phyloP scores from a whole-genome alignment of 2,888 invertebrate genomes.

The Ptychoptera contaminata region DNA sequence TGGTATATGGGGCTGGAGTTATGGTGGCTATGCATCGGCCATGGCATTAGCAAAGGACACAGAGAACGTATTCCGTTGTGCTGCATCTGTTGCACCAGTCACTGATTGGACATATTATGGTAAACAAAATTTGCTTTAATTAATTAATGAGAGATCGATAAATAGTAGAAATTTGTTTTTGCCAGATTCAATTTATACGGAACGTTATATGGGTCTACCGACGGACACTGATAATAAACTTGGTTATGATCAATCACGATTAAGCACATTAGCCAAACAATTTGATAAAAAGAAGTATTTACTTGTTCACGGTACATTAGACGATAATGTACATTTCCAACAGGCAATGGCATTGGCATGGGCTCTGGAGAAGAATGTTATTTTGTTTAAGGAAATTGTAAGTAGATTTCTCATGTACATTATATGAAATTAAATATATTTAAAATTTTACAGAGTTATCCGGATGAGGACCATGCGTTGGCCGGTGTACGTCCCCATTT shows the following conservation, averaged over 20 bases:
- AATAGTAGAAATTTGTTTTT: neutral
- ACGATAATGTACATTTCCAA: conserved; percentile 95
- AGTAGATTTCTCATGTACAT: conserved; percentile 14
- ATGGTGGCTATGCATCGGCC: conserved; percentile 88
- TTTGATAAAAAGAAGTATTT: conserved; percentile 64
- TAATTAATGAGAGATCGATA: too few species aligned
- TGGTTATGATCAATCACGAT: conserved; percentile 61
- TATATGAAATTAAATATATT: conserved; percentile 1
- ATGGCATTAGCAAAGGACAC: conserved; percentile 69
- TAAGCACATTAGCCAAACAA: conserved; percentile 50
- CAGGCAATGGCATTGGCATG: conserved; percentile 86
- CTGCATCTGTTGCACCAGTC: conserved; percentile 89
- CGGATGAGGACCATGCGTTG: conserved; percentile 86
- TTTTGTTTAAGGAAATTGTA: conserved; percentile 87
- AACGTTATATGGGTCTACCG: conserved; percentile 88
- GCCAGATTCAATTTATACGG: conserved; percentile 90
- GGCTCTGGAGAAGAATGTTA: conserved; percentile 66
- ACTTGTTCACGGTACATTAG: conserved; percentile 85
- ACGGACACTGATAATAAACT: conserved; percentile 45
- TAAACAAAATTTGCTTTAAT: conserved; percentile 29
- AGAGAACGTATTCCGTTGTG: conserved; percentile 71
- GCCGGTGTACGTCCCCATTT: conserved; percentile 69
- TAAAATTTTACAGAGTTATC: conserved; percentile 56
- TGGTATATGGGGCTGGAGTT: conserved; percentile 98
- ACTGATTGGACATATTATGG: conserved; percentile 95